Evolutionary conservation across 2,113 vertebrate species (phyloP).

Genomic region (Esox niger): DNA sequence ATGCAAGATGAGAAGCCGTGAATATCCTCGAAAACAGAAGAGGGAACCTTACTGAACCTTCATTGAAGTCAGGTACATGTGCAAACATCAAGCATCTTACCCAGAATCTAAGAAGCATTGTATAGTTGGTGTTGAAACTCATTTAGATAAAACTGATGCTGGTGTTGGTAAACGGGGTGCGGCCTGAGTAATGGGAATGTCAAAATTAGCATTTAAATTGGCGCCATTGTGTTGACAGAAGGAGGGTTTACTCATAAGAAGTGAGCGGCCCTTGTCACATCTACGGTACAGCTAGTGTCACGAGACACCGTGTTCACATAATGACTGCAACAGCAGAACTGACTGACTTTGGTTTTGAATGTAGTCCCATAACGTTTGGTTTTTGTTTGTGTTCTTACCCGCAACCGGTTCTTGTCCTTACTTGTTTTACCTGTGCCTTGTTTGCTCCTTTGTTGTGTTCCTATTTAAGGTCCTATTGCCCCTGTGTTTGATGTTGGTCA

Average conservation of each 20-base stretch:
- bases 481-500: no score
- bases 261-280: slow-evolving; percentile 46
- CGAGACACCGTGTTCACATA: slow-evolving; percentile 39
- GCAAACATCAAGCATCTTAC: slow-evolving; percentile 14
- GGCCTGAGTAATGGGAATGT: slow-evolving; percentile 67
- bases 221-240: slow-evolving; percentile 55
- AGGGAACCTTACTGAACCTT: background rate
- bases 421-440: no score
- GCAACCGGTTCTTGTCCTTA: no score
- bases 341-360: slow-evolving; percentile 48
- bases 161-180: slow-evolving; percentile 36
- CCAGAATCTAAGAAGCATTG: slow-evolving; percentile 32
- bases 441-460: no score
- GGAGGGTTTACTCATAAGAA: slow-evolving; percentile 51
- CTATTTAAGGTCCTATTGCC: no score
- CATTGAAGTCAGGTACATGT: background rate
- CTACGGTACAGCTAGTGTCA: no score
- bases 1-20: background rate
- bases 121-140: slow-evolving; percentile 53
- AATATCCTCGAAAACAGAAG: background rate
- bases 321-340: slow-evolving; percentile 56
- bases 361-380: no score
- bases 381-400: no score
- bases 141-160: slow-evolving; percentile 53
- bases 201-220: slow-evolving; percentile 80